A percentile compares a stretch with the other conserved stretches of the same genome.
Evolutionary conservation across 1,140 invertebrate genomes (phyloP).

Genomic region (Choristoneura fumiferana): DNA sequence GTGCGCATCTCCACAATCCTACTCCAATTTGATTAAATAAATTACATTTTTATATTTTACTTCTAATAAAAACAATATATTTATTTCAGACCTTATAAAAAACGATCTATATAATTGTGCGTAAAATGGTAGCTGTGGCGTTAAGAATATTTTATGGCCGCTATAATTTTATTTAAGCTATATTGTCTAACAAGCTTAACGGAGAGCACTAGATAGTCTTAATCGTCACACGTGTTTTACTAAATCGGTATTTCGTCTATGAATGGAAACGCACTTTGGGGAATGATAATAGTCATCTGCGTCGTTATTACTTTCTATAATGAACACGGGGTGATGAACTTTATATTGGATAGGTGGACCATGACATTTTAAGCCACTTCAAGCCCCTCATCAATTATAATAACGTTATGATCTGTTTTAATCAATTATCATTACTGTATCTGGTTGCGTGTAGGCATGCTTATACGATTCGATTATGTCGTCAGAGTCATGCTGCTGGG

Average conservation of each 20-base stretch:
- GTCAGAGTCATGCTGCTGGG: conserved; percentile 13
- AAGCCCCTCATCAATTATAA: conserved; percentile 56
- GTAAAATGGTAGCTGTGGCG: no score
- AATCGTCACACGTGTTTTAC: no score
- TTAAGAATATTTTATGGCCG: no score
- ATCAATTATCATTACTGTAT: conserved; percentile 18
- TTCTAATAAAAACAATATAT: no score
- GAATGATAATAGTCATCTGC: conserved; percentile 68
- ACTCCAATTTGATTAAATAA: no score
- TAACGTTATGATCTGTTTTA: conserved; percentile 39
- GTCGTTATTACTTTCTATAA: conserved; percentile 65
- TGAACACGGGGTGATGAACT: conserved; percentile 68
- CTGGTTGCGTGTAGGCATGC: conserved; percentile 14
- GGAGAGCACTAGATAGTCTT: no score
- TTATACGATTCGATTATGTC: conserved; percentile 31
- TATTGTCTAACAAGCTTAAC: no score
- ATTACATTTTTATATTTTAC: no score
- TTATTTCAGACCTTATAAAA: no score
- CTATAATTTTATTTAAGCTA: no score
- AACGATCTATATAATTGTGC: no score
- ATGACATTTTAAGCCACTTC: conserved; percentile 63
- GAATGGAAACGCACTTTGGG: conserved; percentile 49
- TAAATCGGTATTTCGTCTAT: conserved; percentile 37
- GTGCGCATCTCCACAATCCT: conserved; percentile 22
- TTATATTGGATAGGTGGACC: conserved; percentile 59